Evolutionary conservation across 2,888 invertebrate species (phyloP).

Genomic region (Himalopsyche kuldschensis): DNA sequence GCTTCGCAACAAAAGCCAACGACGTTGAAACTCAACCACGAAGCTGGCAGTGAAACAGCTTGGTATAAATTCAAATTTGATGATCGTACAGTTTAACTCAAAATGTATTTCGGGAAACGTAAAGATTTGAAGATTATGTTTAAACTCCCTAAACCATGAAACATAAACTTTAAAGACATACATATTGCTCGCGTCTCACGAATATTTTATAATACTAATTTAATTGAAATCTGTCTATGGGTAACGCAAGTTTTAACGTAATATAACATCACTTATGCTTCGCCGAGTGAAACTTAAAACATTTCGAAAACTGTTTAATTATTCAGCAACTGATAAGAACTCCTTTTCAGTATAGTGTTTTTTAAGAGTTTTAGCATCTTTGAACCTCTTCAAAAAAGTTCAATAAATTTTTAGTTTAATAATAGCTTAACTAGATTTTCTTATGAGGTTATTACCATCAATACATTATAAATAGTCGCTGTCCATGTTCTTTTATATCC

Average conservation of each 20-base stretch:
- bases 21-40: no score
- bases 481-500: no score
- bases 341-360: neutral
- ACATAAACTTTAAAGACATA: neutral
- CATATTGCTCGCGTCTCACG: neutral
- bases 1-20: no score
- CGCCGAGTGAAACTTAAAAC: neutral
- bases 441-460: no score
- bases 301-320: neutral
- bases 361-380: neutral
- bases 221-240: neutral
- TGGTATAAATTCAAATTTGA: neutral
- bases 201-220: neutral
- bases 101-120: neutral
- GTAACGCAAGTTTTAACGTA: neutral
- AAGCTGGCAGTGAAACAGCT: neutral
- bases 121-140: neutral
- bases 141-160: neutral
- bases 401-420: neutral
- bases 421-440: no score
- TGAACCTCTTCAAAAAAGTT: neutral
- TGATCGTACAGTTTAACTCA: neutral
- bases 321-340: neutral
- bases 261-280: neutral
- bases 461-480: no score